Evolutionary conservation across 1,140 invertebrate genomes (phyloP).

Genomic region (Zaprionus vittiger): DNA sequence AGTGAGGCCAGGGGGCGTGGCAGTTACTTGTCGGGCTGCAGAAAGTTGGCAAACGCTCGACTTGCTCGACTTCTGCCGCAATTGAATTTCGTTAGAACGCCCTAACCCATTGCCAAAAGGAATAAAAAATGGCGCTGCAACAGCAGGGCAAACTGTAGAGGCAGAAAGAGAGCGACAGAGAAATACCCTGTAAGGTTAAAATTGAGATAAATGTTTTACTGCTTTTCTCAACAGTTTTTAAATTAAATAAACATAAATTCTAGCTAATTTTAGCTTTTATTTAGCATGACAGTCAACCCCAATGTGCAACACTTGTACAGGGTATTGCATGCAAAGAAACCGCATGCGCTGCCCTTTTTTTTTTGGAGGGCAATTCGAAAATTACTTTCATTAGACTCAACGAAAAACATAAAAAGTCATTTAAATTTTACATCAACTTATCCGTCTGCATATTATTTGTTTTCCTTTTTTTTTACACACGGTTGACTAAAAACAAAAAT

Average conservation of each 20-base stretch:
- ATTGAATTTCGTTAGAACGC: slow-evolving; percentile 65
- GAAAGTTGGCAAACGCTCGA: slow-evolving; percentile 60
- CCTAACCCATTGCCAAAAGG: slow-evolving; percentile 21
- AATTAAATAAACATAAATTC: too few relatives aligned
- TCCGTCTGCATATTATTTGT: slow-evolving; percentile 13
- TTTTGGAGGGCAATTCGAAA: slow-evolving; percentile 57
- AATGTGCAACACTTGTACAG: too few relatives aligned
- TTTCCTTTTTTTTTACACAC: slow-evolving; percentile 35
- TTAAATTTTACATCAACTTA: slow-evolving; percentile 63
- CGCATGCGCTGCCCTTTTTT: slow-evolving; percentile 36
- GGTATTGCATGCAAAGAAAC: slow-evolving; percentile 23
- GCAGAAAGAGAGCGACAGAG: not conserved
- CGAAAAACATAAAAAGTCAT: slow-evolving; percentile 51
- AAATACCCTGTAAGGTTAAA: not conserved
- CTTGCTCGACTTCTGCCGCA: slow-evolving; percentile 66
- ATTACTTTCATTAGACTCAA: slow-evolving; percentile 74
- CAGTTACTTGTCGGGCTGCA: not conserved
- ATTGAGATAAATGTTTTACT: too few relatives aligned
- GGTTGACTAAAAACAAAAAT: slow-evolving; percentile 40
- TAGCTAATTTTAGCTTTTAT: not conserved
- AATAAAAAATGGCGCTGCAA: slow-evolving; percentile 1
- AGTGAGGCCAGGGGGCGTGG: not conserved
- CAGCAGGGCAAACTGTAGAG: not conserved
- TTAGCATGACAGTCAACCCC: not conserved
- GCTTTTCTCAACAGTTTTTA: not conserved